A percentile compares a stretch with the other conserved stretches of the same genome.
phyloP scores from a whole-genome alignment of 2,888 invertebrate species.

The Oscheius sp. region DNA sequence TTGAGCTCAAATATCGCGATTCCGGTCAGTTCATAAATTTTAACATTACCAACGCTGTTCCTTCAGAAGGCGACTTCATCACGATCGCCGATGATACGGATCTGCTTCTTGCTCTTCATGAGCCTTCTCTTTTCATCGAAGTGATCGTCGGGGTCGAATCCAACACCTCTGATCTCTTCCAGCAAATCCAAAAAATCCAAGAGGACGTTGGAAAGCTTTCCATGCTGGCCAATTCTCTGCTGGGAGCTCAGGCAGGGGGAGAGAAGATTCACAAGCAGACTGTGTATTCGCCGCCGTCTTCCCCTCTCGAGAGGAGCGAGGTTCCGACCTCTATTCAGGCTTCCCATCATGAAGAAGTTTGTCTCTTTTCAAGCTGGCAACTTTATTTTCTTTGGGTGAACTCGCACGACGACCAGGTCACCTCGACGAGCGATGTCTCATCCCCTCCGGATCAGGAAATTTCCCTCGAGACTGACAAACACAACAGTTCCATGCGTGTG shows the following conservation, averaged over 20 bases:
- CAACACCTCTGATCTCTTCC: background rate
- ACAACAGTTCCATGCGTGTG: slow-evolving; percentile 22
- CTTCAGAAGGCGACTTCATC: slow-evolving; percentile 62
- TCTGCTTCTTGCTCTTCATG: slow-evolving; percentile 56
- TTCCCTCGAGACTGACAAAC: slow-evolving; percentile 19
- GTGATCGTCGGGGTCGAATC: background rate
- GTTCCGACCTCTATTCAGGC: slow-evolving; percentile 64
- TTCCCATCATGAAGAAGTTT: slow-evolving; percentile 62
- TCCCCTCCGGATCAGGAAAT: slow-evolving; percentile 25
- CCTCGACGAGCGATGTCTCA: background rate
- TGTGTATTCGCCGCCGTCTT: slow-evolving; percentile 36
- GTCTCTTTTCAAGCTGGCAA: background rate
- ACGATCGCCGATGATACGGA: slow-evolving; percentile 60
- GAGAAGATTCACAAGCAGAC: too few relatives aligned
- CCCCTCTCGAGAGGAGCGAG: slow-evolving; percentile 46
- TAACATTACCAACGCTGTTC: background rate
- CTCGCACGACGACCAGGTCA: background rate
- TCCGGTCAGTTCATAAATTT: slow-evolving; percentile 38
- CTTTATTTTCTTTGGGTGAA: background rate
- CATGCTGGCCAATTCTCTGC: background rate
- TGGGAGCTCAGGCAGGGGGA: too few relatives aligned
- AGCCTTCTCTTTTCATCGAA: slow-evolving; percentile 10
- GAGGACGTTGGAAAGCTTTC: slow-evolving; percentile 4
- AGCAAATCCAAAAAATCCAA: slow-evolving; percentile 7
- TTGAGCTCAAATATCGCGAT: slow-evolving; percentile 63